These are phyloP conservation scores for Unio delphinus DNA, from an alignment of 2,888 invertebrate genomes.

Conservation along the genomic window DNA sequence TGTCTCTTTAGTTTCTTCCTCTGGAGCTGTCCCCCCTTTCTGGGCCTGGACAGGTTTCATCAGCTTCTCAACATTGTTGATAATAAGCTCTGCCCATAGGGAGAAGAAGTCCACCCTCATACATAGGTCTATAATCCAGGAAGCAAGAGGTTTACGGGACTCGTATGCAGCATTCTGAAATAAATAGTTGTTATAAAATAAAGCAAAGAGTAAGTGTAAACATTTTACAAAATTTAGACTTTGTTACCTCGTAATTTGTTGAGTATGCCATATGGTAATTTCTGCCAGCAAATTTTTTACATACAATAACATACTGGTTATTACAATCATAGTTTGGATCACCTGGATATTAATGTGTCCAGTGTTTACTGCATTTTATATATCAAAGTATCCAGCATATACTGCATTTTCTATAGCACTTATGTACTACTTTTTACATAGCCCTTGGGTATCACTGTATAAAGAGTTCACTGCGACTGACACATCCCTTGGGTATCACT, in stretches of 20 bases:
- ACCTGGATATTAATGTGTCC: no score
- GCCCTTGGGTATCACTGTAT: no score
- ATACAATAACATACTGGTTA: no score
- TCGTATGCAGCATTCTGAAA: slow-evolving; percentile 66
- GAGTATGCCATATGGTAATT: no score
- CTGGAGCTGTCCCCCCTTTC: slow-evolving; percentile 16
- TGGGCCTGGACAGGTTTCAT: slow-evolving; percentile 42
- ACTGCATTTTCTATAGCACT: no score
- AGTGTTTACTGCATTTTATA: no score
- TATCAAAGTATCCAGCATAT: no score
- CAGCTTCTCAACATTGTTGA: slow-evolving; percentile 52
- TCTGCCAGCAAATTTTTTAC: no score
- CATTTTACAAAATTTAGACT: not conserved
- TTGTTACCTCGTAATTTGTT: not conserved
- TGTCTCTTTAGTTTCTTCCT: slow-evolving; percentile 28
- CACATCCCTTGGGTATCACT: no score
- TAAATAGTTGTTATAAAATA: not conserved
- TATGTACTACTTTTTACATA: no score
- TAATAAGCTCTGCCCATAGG: slow-evolving; percentile 64
- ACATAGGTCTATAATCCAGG: slow-evolving; percentile 66
- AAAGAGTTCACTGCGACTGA: no score
- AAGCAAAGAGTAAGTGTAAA: not conserved
- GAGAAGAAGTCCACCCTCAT: slow-evolving; percentile 68
- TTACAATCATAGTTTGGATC: no score
- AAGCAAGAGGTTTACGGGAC: slow-evolving; percentile 66